A percentile compares a stretch with the other conserved stretches of the same genome.
Evolutionary conservation across 2,113 vertebrate genomes (phyloP).

Genomic region (Oenanthe melanoleuca): DNA sequence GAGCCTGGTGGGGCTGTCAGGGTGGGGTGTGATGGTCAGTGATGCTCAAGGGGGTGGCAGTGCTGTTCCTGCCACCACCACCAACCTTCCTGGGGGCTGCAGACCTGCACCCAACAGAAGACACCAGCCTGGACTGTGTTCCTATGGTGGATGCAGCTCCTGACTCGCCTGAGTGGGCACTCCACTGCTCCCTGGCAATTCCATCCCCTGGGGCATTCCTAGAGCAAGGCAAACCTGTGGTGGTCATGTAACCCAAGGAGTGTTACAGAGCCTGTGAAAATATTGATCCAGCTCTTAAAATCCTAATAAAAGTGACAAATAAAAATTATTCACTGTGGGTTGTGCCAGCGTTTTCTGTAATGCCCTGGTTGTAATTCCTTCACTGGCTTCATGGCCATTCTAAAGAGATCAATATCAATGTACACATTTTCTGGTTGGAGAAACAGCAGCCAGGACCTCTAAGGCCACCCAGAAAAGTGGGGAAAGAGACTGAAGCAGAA

Average conservation of each 20-base stretch:
- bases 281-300: background rate
- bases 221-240: background rate
- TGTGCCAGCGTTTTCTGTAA: background rate
- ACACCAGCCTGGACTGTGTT: too few relatives aligned
- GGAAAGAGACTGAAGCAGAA: background rate
- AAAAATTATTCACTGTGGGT: background rate
- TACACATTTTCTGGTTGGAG: background rate
- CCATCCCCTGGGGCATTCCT: background rate
- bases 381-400: background rate
- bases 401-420: background rate
- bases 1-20: background rate
- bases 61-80: background rate
- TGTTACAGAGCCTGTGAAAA: background rate
- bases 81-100: background rate
- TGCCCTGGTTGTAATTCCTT: background rate
- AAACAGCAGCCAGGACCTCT: background rate
- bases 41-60: too few relatives aligned
- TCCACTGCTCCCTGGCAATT: background rate
- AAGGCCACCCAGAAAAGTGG: background rate
- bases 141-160: background rate
- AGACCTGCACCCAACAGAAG: background rate
- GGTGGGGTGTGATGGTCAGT: too few relatives aligned
- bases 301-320: background rate
- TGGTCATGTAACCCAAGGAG: background rate
- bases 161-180: accelerated